A percentile compares a stretch with the other conserved stretches of the same genome.
phyloP scores from a whole-genome alignment of 2,888 invertebrate genomes.

The Chaetogeoica ovagalla region DNA sequence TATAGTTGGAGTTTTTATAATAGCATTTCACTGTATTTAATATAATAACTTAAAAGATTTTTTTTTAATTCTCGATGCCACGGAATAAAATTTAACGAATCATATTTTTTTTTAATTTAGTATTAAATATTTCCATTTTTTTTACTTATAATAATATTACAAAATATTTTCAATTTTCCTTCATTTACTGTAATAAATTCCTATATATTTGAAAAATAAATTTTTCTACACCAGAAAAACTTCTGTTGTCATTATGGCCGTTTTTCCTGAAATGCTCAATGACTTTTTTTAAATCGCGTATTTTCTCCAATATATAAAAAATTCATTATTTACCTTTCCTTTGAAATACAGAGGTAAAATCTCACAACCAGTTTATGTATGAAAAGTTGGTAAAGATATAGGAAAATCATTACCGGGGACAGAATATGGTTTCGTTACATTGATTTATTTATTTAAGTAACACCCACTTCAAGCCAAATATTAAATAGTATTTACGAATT shows the following conservation, averaged over 20 bases:
- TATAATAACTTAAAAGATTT: background rate
- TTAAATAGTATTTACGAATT: background rate
- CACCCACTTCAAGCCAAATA: constrained; percentile 15
- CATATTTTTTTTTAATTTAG: background rate
- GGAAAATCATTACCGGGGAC: background rate
- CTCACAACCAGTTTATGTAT: background rate
- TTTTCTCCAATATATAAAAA: background rate
- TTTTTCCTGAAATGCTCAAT: constrained; percentile 7
- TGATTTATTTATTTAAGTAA: constrained; percentile 2
- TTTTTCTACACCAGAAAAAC: constrained; percentile 14
- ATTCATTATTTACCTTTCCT: background rate
- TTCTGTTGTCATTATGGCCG: background rate
- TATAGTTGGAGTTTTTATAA: background rate
- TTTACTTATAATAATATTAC: background rate
- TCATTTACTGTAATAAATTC: constrained; percentile 5
- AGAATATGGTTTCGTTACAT: background rate
- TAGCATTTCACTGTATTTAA: background rate
- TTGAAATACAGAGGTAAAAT: constrained; percentile 1
- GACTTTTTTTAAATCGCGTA: background rate
- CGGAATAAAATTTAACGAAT: background rate
- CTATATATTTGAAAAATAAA: constrained; percentile 1
- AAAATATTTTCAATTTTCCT: constrained; percentile 13
- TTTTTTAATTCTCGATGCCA: constrained; percentile 1
- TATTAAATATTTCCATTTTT: background rate
- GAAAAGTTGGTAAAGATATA: background rate